phyloP scores from a whole-genome alignment of 2,888 invertebrate genomes.

The Diaphora mendica region DNA sequence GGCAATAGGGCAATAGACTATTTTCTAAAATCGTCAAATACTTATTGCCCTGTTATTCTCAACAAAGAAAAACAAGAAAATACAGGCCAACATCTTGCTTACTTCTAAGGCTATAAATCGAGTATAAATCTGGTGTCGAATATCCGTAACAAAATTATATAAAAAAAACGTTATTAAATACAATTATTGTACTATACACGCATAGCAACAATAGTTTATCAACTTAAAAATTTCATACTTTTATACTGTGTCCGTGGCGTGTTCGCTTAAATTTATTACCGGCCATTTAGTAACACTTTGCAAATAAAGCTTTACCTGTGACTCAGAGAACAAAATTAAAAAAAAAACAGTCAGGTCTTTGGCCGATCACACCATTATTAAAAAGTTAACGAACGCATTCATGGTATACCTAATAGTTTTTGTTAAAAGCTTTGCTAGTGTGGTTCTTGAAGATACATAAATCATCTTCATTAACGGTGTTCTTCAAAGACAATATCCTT shows the following conservation, averaged over 20 bases:
- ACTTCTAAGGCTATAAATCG: background rate
- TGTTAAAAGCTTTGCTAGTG: background rate
- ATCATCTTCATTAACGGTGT: background rate
- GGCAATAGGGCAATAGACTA: too few species aligned
- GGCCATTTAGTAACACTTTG: slow-evolving; percentile 17
- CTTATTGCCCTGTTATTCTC: background rate
- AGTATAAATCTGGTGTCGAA: background rate
- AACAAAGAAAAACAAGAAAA: background rate
- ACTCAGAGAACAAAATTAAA: slow-evolving; percentile 1
- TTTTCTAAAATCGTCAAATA: too few species aligned
- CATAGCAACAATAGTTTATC: slow-evolving; percentile 20
- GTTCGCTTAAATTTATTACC: slow-evolving; percentile 12
- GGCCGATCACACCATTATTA: background rate
- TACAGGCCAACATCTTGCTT: too few species aligned
- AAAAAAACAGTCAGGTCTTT: slow-evolving; percentile 10
- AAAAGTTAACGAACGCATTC: background rate
- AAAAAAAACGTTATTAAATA: slow-evolving; percentile 11
- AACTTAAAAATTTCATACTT: slow-evolving; percentile 23
- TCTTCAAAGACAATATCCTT: background rate
- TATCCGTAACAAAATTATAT: background rate
- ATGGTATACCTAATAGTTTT: background rate
- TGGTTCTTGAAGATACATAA: background rate
- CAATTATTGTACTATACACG: slow-evolving; percentile 16
- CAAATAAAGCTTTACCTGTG: slow-evolving; percentile 18
- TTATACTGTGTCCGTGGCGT: slow-evolving; percentile 27